These are phyloP conservation scores for Harpalus rubripes DNA, from an alignment of 2,888 invertebrate genomes.

Conservation along the genomic window DNA sequence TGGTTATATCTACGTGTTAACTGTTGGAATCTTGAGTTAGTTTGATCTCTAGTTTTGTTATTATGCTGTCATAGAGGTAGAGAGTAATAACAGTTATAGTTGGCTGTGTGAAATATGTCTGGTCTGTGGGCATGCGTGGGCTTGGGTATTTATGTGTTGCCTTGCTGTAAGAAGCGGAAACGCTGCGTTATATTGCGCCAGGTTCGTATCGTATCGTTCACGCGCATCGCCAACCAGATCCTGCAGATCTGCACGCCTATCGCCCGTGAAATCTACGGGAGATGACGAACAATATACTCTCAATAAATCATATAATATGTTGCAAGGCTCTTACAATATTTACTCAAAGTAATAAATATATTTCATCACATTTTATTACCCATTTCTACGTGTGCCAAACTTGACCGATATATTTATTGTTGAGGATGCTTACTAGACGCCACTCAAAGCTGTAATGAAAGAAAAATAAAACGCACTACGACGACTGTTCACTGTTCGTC, in stretches of 20 bases:
- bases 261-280: conserved; percentile 37
- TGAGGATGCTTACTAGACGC: too few relatives aligned
- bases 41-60: conserved; percentile 52
- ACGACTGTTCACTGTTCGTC: too few relatives aligned
- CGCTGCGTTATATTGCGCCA: not conserved
- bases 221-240: not conserved
- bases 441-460: too few relatives aligned
- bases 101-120: conserved; percentile 66
- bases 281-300: not conserved
- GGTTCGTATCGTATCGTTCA: conserved; percentile 23
- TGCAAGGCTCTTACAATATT: conserved; percentile 26
- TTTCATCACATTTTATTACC: too few relatives aligned
- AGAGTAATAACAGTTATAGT: conserved; percentile 66
- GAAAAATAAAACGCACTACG: too few relatives aligned
- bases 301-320: conserved; percentile 2
- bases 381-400: too few relatives aligned
- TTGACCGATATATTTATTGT: too few relatives aligned
- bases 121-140: conserved; percentile 62
- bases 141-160: conserved; percentile 60
- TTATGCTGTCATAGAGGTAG: conserved; percentile 62
- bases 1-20: conserved; percentile 3
- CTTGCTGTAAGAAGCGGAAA: conserved; percentile 50
- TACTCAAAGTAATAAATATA: too few relatives aligned
- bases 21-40: conserved; percentile 1
- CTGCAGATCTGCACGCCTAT: conserved; percentile 23